Conservation (phyloP, 2,113 vertebrate genomes). For the Vidua macroura region DNA sequence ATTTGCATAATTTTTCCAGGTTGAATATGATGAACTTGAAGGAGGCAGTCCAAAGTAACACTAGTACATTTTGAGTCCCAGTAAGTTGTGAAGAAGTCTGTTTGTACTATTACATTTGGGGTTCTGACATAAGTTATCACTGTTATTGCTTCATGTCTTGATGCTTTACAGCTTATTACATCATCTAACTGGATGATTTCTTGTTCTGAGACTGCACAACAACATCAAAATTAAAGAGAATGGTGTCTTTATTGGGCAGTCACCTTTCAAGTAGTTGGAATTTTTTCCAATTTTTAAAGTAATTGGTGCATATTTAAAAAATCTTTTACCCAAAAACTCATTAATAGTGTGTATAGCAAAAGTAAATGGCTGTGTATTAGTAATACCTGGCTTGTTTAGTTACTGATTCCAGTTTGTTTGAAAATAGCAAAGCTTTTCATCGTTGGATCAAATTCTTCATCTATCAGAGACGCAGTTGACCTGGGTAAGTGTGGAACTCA, state of each 20-base stretch:
- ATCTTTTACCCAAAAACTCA: not conserved
- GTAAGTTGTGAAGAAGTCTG: conserved; percentile 35
- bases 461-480: conserved; percentile 86
- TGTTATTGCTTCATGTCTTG: not conserved
- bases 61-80: conserved; percentile 23
- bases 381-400: not conserved
- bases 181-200: not conserved
- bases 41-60: conserved; percentile 23
- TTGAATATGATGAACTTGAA: conserved; percentile 39
- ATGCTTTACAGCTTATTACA: not conserved
- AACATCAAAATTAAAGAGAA: not conserved
- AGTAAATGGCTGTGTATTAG: not conserved
- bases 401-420: conserved; percentile 52
- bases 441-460: conserved; percentile 80
- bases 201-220: not conserved
- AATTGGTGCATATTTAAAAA: not conserved
- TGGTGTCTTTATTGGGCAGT: not conserved
- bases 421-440: conserved; percentile 91
- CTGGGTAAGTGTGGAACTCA: conserved; percentile 81
- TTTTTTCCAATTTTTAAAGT: not conserved
- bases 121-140: not conserved
- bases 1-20: conserved; percentile 17
- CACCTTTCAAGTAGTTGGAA: not conserved
- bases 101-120: not conserved
- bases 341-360: not conserved